phyloP scores from a whole-genome alignment of 2,113 vertebrate species.

The Lophura nycthemera region DNA sequence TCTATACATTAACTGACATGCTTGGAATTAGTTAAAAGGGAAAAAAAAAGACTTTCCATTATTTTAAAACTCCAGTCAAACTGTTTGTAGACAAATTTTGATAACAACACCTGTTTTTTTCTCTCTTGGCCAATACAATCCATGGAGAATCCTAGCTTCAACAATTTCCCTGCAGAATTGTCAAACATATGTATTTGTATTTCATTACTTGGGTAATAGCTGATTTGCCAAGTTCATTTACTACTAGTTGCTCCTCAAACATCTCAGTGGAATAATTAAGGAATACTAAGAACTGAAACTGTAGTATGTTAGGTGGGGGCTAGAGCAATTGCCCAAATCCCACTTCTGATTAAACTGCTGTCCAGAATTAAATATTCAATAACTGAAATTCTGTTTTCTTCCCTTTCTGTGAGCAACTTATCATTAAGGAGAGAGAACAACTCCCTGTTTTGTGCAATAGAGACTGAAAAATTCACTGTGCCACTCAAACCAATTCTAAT shows the following conservation, averaged over 20 bases:
- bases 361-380: slow-evolving; percentile 85
- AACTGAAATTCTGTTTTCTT: slow-evolving; percentile 81
- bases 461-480: slow-evolving; percentile 53
- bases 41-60: slow-evolving; percentile 68
- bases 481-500: slow-evolving; percentile 70
- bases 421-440: slow-evolving; percentile 71
- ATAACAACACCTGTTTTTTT: slow-evolving; percentile 83
- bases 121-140: slow-evolving; percentile 79
- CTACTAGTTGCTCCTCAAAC: slow-evolving; percentile 84
- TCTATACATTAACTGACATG: slow-evolving; percentile 71
- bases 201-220: slow-evolving; percentile 84
- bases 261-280: slow-evolving; percentile 86
- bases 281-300: slow-evolving; percentile 84
- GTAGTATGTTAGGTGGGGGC: slow-evolving; percentile 77
- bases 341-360: slow-evolving; percentile 84
- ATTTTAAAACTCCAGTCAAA: slow-evolving; percentile 79
- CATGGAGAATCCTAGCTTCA: slow-evolving; percentile 76
- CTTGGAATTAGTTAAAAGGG: slow-evolving; percentile 62
- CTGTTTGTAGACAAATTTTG: slow-evolving; percentile 79
- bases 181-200: slow-evolving; percentile 88
- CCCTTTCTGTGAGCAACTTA: slow-evolving; percentile 70
- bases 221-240: slow-evolving; percentile 86
- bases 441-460: slow-evolving; percentile 66
- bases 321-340: slow-evolving; percentile 82
- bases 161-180: slow-evolving; percentile 81